Evolutionary conservation across 2,797 vertebrate species (phyloP).

Genomic region (Amblyraja radiata): DNA sequence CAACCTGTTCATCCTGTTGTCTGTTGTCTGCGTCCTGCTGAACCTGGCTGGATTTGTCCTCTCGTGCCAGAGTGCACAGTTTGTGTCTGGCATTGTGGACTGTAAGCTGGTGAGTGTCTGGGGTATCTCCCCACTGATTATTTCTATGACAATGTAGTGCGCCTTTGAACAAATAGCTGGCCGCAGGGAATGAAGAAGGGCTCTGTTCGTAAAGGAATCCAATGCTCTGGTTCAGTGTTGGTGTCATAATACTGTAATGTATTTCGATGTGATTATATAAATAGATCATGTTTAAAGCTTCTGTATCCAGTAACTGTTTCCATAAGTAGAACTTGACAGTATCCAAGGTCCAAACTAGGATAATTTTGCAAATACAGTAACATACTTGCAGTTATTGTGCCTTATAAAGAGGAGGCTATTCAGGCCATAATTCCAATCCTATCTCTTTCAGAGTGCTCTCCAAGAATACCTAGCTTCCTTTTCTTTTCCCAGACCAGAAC

Average conservation of each 20-base stretch:
- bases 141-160: background rate
- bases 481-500: background rate
- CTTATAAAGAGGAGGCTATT: background rate
- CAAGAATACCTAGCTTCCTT: background rate
- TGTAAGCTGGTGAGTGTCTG: conserved; percentile 72
- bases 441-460: background rate
- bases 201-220: background rate
- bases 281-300: too few relatives aligned
- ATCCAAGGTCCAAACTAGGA: too few relatives aligned
- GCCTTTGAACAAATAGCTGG: background rate
- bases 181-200: background rate
- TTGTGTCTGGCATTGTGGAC: conserved; percentile 68
- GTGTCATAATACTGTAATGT: background rate
- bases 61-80: conserved; percentile 72
- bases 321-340: too few relatives aligned
- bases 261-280: too few relatives aligned
- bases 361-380: too few relatives aligned
- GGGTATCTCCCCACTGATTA: background rate
- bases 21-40: conserved; percentile 72
- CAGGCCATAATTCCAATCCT: background rate
- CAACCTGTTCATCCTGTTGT: conserved; percentile 74
- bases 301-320: too few relatives aligned
- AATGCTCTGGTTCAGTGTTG: background rate
- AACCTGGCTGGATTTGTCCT: conserved; percentile 75
- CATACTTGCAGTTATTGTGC: too few relatives aligned